Evolutionary conservation across 2,113 vertebrate genomes (phyloP).

Genomic region (Porphyrio hochstetteri): DNA sequence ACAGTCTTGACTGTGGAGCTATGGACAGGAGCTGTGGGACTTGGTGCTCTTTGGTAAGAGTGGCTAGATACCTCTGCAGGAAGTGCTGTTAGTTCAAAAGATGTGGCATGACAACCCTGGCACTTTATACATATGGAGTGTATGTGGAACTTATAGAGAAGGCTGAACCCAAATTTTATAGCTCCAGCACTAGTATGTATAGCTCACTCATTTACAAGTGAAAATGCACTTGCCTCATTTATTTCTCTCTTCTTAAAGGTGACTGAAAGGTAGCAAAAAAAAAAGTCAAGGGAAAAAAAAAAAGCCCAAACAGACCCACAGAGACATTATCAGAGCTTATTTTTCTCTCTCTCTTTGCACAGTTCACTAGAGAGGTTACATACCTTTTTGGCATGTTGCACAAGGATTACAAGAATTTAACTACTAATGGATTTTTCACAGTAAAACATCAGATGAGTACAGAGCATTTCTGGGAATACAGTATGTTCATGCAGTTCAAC

Average conservation of each 20-base stretch:
- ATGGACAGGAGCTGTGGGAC: neutral
- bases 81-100: neutral
- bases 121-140: neutral
- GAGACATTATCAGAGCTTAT: neutral
- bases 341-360: neutral
- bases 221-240: neutral
- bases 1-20: neutral
- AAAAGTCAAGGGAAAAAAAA: neutral
- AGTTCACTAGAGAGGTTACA: neutral
- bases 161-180: neutral
- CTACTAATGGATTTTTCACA: neutral
- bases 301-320: neutral
- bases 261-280: neutral
- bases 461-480: neutral
- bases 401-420: neutral
- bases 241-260: neutral
- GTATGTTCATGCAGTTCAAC: neutral
- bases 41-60: neutral
- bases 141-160: neutral
- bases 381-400: neutral
- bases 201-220: neutral
- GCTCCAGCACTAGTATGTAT: neutral
- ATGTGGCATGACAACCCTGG: neutral
- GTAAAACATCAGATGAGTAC: neutral
- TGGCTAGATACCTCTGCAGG: neutral